phyloP scores from a whole-genome alignment of 1,140 invertebrate genomes.

The Helicoverpa armigera region DNA sequence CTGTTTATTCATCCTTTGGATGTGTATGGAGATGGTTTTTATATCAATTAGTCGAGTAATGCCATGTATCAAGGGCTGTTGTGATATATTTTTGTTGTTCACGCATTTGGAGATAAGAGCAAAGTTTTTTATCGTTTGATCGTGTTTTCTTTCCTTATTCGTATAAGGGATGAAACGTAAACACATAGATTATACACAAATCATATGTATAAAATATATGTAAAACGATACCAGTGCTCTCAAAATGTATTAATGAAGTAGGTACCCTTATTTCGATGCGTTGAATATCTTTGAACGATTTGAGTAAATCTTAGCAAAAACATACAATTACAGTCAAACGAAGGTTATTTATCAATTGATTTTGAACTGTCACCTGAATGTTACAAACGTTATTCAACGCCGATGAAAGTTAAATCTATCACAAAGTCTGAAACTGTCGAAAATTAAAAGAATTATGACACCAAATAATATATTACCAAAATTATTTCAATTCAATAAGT shows the following conservation, averaged over 20 bases:
- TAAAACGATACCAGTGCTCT: too few species aligned
- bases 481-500: slow-evolving; percentile 6
- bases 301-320: background rate
- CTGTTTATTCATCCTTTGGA: background rate
- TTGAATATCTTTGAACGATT: too few species aligned
- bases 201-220: too few species aligned
- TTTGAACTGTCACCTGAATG: too few species aligned
- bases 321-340: too few species aligned
- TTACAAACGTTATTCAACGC: background rate
- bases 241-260: too few species aligned
- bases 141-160: background rate
- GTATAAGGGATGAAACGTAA: background rate
- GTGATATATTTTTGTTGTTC: slow-evolving; percentile 7
- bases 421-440: background rate
- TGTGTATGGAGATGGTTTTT: background rate
- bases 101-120: background rate
- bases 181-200: background rate
- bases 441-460: too few species aligned
- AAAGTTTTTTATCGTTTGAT: slow-evolving; percentile 27
- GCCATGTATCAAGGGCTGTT: slow-evolving; percentile 6
- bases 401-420: background rate
- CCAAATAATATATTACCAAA: too few species aligned
- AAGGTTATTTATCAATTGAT: too few species aligned
- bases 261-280: too few species aligned
- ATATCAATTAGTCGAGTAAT: slow-evolving; percentile 7